Conservation (phyloP, 2,113 vertebrate species). For the Urocynchramus pylzowi region DNA sequence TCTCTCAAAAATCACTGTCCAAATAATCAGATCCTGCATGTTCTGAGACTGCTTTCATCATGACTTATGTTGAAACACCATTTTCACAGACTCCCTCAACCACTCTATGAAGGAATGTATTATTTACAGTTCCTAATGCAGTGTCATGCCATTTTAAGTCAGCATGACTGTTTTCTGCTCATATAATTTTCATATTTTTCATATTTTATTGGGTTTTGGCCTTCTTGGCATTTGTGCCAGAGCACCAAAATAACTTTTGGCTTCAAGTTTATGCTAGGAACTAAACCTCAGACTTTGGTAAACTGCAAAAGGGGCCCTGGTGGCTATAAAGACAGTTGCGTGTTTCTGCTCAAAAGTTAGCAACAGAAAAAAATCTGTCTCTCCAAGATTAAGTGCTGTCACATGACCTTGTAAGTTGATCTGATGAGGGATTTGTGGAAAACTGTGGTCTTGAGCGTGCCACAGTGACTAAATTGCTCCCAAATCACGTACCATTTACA, state of each 20-base stretch:
- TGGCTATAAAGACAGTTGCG: background rate
- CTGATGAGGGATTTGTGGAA: background rate
- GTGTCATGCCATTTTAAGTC: background rate
- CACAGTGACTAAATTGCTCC: background rate
- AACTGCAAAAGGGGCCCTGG: background rate
- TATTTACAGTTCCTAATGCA: background rate
- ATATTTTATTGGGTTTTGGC: fast-evolving
- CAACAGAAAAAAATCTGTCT: background rate
- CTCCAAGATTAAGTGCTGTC: background rate
- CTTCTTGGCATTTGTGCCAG: background rate
- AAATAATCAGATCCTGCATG: background rate
- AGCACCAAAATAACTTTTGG: background rate
- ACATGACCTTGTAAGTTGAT: background rate
- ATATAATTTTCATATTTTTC: background rate
- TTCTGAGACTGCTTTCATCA: background rate
- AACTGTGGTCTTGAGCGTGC: background rate
- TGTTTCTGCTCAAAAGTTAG: background rate
- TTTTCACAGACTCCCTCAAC: background rate
- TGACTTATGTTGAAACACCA: fast-evolving
- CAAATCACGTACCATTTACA: conserved; percentile 1
- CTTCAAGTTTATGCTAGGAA: background rate
- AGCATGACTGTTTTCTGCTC: background rate
- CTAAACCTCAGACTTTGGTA: background rate
- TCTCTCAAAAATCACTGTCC: background rate
- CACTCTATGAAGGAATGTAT: fast-evolving